Evolutionary conservation across 1,140 invertebrate species (phyloP).

Genomic region (Drosophila mojavensis): DNA sequence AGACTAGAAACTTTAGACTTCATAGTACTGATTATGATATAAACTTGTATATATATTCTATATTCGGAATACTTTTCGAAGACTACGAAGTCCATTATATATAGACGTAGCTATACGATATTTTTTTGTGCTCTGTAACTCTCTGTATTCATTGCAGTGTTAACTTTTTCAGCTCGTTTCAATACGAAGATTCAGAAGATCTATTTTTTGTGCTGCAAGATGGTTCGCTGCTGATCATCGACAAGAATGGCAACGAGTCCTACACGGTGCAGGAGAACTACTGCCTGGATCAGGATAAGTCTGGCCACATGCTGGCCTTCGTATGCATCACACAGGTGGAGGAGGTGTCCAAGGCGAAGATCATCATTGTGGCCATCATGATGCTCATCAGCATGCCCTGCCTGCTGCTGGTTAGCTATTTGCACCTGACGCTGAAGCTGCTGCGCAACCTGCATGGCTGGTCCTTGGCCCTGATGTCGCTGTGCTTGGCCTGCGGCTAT

Average conservation of each 20-base stretch:
- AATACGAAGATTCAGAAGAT: conserved; percentile 71
- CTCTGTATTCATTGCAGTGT: conserved; percentile 48
- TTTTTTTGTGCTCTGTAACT: conserved; percentile 25
- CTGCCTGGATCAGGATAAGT: conserved; percentile 76
- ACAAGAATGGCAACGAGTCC: conserved; percentile 69
- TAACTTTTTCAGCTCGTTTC: conserved; percentile 68
- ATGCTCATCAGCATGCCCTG: conserved; percentile 81
- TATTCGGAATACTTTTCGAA: too few species aligned
- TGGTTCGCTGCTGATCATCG: conserved; percentile 72
- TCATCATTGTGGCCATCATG: conserved; percentile 67
- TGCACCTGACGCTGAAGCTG: conserved; percentile 63
- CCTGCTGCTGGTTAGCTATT: conserved; percentile 67
- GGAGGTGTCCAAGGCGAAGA: conserved; percentile 53
- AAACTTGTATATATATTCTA: too few species aligned
- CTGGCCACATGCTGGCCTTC: conserved; percentile 71
- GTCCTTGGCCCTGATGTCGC: conserved; percentile 71
- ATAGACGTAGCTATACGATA: background rate
- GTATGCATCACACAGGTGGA: conserved; percentile 74
- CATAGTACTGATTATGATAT: too few species aligned
- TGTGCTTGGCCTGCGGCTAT: conserved; percentile 74
- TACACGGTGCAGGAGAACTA: conserved; percentile 71
- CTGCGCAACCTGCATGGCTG: conserved; percentile 73
- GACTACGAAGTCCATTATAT: too few species aligned
- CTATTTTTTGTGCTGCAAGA: conserved; percentile 73
- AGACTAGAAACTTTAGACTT: too few species aligned